Percentiles rank a stretch among this genome's conserved stretches.
Conservation (phyloP, 2,888 invertebrate genomes). For the Tenthredo scrophulariae region DNA sequence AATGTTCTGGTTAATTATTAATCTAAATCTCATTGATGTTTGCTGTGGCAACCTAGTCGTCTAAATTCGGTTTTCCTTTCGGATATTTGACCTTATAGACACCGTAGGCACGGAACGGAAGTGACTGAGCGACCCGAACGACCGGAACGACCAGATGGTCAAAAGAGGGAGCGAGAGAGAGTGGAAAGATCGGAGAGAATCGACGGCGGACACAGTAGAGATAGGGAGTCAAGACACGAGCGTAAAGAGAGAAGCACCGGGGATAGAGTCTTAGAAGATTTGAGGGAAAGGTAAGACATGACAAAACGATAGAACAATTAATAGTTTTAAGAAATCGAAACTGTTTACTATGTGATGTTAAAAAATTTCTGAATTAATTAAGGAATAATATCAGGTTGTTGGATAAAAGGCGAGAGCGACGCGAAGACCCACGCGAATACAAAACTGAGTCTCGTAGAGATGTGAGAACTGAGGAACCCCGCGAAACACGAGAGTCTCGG, state of each 20-base stretch:
- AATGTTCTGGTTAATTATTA: neutral
- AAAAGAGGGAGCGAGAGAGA: constrained; percentile 71
- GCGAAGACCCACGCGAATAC: constrained; percentile 74
- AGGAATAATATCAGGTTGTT: constrained; percentile 69
- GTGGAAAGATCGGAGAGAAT: constrained; percentile 67
- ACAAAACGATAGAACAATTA: neutral
- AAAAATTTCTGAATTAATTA: constrained; percentile 51
- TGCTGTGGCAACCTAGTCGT: neutral
- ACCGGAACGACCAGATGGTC: constrained; percentile 71
- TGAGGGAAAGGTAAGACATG: constrained; percentile 82
- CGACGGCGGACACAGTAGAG: constrained; percentile 69
- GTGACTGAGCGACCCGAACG: constrained; percentile 68
- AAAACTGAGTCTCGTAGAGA: constrained; percentile 72
- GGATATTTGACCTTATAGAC: constrained; percentile 62
- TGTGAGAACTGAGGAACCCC: constrained; percentile 68
- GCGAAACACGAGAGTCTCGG: constrained; percentile 61
- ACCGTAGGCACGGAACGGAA: constrained; percentile 74
- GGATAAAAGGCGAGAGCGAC: constrained; percentile 75
- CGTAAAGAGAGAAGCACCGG: constrained; percentile 79
- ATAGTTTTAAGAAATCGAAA: neutral
- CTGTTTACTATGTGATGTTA: neutral
- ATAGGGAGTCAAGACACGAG: constrained; percentile 78
- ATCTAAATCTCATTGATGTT: neutral
- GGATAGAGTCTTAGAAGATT: constrained; percentile 86
- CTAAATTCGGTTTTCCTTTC: constrained; percentile 69